These are phyloP conservation scores for Synanthedon formicaeformis DNA, from an alignment of 2,888 invertebrate species.

Conservation along the genomic window DNA sequence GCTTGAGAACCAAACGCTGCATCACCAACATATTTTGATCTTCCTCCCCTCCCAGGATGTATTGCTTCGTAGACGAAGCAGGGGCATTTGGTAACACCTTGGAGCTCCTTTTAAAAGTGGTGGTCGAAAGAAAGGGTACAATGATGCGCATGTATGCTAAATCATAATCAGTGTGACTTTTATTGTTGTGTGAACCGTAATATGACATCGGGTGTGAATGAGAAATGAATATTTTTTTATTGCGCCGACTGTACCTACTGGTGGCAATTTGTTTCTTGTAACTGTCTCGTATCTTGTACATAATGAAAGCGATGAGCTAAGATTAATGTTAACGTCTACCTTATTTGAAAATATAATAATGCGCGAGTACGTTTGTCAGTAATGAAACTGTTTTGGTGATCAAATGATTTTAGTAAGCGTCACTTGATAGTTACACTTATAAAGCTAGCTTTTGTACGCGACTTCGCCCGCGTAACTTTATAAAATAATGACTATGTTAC, in stretches of 20 bases:
- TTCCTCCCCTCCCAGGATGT: background rate
- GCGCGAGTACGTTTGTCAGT: too few species aligned
- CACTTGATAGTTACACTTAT: too few species aligned
- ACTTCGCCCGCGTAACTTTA: too few species aligned
- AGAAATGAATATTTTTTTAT: background rate
- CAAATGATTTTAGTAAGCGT: too few species aligned
- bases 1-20: background rate
- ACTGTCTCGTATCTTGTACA: too few species aligned
- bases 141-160: constrained; percentile 18
- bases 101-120: constrained; percentile 5
- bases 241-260: background rate
- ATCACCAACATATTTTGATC: background rate
- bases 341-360: too few species aligned
- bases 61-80: background rate
- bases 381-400: too few species aligned
- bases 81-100: background rate
- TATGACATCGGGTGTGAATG: constrained; percentile 1
- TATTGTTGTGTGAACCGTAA: constrained; percentile 17
- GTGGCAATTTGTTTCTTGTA: too few species aligned
- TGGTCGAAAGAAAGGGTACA: constrained; percentile 13
- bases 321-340: background rate
- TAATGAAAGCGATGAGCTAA: background rate
- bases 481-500: too few species aligned
- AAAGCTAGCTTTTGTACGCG: too few species aligned
- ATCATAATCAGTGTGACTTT: constrained; percentile 33